Conservation (phyloP, 2,113 vertebrate genomes). For the Actenoides lindsayi region DNA sequence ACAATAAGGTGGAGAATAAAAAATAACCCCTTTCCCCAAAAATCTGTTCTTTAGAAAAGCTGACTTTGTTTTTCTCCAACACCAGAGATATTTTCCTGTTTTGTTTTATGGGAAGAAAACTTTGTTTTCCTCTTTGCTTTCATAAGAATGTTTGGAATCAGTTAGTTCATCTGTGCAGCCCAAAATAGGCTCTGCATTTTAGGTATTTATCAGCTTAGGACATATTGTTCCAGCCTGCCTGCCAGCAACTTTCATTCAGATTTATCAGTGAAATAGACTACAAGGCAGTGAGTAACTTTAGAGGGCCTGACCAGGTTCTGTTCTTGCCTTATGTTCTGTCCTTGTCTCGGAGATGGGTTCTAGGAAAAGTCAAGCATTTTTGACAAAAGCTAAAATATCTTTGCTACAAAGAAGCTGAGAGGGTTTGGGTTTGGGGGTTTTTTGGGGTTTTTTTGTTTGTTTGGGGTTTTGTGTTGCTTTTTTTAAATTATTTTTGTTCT, state of each 20-base stretch:
- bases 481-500: too few species aligned
- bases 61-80: background rate
- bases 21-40: background rate
- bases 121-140: background rate
- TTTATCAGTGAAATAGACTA: background rate
- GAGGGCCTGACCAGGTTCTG: background rate
- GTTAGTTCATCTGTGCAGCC: background rate
- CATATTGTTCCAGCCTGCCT: background rate
- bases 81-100: background rate
- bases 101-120: background rate
- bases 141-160: conserved; percentile 7
- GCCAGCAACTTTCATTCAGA: background rate
- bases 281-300: background rate
- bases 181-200: background rate
- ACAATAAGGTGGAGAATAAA: background rate
- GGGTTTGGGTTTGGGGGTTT: rapidly evolving
- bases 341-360: background rate
- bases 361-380: background rate
- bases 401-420: background rate
- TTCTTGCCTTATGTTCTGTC: background rate
- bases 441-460: background rate
- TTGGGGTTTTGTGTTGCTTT: background rate
- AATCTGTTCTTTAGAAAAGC: background rate
- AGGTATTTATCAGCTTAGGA: background rate
- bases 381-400: background rate